These are phyloP conservation scores for Pteropus alecto DNA, from an alignment of 2,113 vertebrate genomes.

Conservation along the genomic window DNA sequence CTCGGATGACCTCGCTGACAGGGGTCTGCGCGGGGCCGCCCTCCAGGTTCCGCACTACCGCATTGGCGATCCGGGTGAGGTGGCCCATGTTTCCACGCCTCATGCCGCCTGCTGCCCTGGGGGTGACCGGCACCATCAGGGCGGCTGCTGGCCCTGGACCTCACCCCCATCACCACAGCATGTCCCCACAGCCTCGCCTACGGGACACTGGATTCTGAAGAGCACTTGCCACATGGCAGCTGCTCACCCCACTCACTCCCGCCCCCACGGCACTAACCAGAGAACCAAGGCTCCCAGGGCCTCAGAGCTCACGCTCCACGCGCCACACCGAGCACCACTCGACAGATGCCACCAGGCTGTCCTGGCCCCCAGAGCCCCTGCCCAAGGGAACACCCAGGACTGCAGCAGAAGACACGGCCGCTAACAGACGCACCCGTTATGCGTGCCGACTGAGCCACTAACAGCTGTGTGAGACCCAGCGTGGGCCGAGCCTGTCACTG, in stretches of 20 bases:
- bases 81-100: constrained; percentile 98
- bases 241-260: too few species aligned
- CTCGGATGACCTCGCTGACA: constrained; percentile 92
- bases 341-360: too few species aligned
- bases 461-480: too few species aligned
- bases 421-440: rapidly evolving
- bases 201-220: rapidly evolving
- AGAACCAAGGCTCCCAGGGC: neutral
- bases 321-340: neutral
- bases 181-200: rapidly evolving
- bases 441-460: rapidly evolving
- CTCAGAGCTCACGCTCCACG: neutral
- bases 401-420: neutral
- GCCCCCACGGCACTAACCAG: rapidly evolving
- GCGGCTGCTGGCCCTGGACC: rapidly evolving
- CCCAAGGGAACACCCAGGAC: neutral
- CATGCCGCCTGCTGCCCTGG: constrained; percentile 92
- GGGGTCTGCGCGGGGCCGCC: constrained; percentile 91
- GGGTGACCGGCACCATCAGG: neutral
- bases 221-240: neutral
- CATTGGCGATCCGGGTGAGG: constrained; percentile 95
- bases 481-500: neutral
- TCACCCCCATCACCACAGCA: rapidly evolving
- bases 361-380: neutral
- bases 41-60: constrained; percentile 95